A percentile compares a stretch with the other conserved stretches of the same genome.
Conservation (phyloP, 2,888 invertebrate species). For the Agrotis exclamationis region DNA sequence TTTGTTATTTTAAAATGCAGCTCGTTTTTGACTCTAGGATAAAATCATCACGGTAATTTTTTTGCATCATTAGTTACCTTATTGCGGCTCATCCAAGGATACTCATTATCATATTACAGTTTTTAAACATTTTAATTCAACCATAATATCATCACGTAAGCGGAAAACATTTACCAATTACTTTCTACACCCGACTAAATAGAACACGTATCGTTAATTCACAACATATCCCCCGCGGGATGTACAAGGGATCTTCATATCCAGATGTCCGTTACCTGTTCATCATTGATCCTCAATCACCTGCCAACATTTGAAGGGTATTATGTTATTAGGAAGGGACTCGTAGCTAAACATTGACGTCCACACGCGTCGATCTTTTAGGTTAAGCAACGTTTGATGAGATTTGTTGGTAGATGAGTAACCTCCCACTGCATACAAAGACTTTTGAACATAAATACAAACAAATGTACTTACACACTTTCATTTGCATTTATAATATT, state of each 20-base stretch:
- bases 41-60: no score
- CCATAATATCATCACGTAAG: no score
- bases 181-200: background rate
- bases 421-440: background rate
- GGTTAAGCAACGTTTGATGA: background rate
- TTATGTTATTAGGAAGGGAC: background rate
- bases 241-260: conserved; percentile 19
- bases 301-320: conserved; percentile 30
- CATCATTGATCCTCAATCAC: conserved; percentile 32
- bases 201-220: conserved; percentile 1
- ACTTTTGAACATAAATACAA: background rate
- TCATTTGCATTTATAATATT: no score
- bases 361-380: background rate
- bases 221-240: conserved; percentile 21
- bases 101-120: no score
- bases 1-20: no score
- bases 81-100: no score
- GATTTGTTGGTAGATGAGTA: no score
- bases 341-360: background rate
- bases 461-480: no score
- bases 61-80: no score
- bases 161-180: conserved; percentile 12
- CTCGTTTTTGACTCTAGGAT: no score
- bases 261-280: conserved; percentile 42
- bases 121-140: no score